Evolutionary conservation across 2,113 vertebrate genomes (phyloP).

Genomic region (Tautogolabrus adspersus): DNA sequence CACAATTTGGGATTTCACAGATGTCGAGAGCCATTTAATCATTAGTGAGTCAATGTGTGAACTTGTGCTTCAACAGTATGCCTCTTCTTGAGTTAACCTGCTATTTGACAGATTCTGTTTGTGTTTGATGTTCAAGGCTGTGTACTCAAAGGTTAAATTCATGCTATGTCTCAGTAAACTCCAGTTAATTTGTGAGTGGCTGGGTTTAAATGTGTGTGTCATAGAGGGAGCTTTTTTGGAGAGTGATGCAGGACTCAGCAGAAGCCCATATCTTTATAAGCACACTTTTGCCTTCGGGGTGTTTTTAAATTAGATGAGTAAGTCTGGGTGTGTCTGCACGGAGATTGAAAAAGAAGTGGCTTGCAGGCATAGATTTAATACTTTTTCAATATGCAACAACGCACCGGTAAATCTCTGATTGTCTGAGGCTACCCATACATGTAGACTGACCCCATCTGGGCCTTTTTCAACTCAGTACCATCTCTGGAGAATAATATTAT

Average conservation of each 20-base stretch:
- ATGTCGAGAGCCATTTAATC: not conserved
- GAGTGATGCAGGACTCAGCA: slow-evolving; percentile 62
- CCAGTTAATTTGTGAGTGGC: not conserved
- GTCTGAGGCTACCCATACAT: not conserved
- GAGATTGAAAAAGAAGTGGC: slow-evolving; percentile 55
- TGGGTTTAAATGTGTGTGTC: not conserved
- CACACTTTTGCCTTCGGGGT: slow-evolving; percentile 44
- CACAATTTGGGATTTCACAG: slow-evolving; percentile 7
- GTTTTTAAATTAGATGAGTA: slow-evolving; percentile 53
- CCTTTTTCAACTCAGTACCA: slow-evolving; percentile 23
- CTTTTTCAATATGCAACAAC: slow-evolving; percentile 28
- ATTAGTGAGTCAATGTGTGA: slow-evolving; percentile 6
- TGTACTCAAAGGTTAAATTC: not conserved
- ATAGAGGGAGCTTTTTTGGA: not conserved
- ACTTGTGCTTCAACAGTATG: not conserved
- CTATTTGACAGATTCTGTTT: not conserved
- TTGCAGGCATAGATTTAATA: slow-evolving; percentile 57
- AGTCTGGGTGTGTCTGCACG: slow-evolving; percentile 40
- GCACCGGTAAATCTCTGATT: slow-evolving; percentile 22
- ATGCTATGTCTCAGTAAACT: not conserved
- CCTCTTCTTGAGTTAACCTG: not conserved
- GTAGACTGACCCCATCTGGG: slow-evolving; percentile 11
- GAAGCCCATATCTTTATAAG: slow-evolving; percentile 40
- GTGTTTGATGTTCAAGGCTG: not conserved
- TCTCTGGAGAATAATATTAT: slow-evolving; percentile 70